Percentiles rank a stretch among this genome's conserved stretches.
These are phyloP conservation scores for Poecilobothrus nobilitatus DNA, from an alignment of 2,888 invertebrate species.

Conservation along the genomic window DNA sequence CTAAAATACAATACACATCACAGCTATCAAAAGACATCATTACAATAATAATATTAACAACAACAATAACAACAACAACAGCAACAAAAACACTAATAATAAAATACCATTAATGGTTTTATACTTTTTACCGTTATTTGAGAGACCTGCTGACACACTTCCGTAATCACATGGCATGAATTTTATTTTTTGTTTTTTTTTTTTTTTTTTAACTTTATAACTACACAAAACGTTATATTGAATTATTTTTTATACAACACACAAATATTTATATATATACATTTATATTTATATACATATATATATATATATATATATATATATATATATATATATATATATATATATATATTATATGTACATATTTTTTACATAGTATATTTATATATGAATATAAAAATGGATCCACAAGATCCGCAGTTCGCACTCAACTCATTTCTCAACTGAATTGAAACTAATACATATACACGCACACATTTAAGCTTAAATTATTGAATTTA, in stretches of 20 bases:
- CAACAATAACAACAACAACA: background rate
- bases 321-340: too few relatives aligned
- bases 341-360: too few relatives aligned
- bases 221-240: background rate
- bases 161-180: constrained; percentile 34
- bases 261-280: background rate
- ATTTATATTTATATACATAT: too few relatives aligned
- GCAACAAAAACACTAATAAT: background rate
- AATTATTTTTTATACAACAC: background rate
- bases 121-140: constrained; percentile 39
- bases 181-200: background rate
- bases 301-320: too few relatives aligned
- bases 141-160: constrained; percentile 47
- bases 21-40: background rate
- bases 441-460: too few relatives aligned
- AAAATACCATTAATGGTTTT: constrained; percentile 4
- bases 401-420: too few relatives aligned
- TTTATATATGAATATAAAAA: too few relatives aligned
- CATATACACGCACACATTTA: too few relatives aligned
- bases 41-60: background rate
- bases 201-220: background rate
- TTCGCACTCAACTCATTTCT: too few relatives aligned
- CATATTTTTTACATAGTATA: too few relatives aligned
- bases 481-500: too few relatives aligned
- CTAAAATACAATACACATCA: background rate